Percentiles rank a stretch among this genome's conserved stretches.
Conservation (phyloP, 2,113 vertebrate species). For the Chaetodon trifascialis region DNA sequence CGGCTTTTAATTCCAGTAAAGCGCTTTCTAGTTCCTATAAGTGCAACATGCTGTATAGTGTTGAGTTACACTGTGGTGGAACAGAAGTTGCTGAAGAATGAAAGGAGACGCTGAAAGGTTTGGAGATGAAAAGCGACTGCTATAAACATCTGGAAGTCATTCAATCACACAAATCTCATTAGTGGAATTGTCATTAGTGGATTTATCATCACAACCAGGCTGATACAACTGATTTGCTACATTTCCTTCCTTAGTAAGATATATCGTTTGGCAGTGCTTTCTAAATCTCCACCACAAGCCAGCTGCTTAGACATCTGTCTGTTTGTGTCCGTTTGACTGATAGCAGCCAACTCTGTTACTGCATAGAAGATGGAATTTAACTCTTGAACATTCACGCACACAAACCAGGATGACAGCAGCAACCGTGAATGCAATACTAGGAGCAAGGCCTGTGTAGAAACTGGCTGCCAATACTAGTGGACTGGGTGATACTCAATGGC, state of each 20-base stretch:
- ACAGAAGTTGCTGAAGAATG: neutral
- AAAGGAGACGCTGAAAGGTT: neutral
- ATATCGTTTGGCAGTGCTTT: neutral
- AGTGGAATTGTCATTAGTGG: conserved; percentile 5
- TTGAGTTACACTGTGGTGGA: neutral
- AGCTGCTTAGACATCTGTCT: neutral
- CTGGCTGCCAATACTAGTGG: too few species aligned
- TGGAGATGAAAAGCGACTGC: neutral
- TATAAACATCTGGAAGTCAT: conserved; percentile 17
- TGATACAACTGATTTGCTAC: neutral
- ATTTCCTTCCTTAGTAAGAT: neutral
- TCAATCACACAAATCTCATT: conserved; percentile 12
- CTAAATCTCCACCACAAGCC: conserved; percentile 12
- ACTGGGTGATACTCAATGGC: too few species aligned
- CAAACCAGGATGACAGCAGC: neutral
- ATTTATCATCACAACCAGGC: neutral
- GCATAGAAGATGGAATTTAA: neutral
- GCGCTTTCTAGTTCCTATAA: too few species aligned
- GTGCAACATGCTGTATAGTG: neutral
- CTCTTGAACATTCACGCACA: neutral
- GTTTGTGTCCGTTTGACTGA: neutral
- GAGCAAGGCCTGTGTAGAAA: too few species aligned
- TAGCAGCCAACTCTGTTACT: neutral
- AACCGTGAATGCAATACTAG: neutral
- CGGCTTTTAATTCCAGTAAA: too few species aligned